These are phyloP conservation scores for Darevskia nairensis DNA, from an alignment of 2,797 vertebrate genomes.

Conservation along the genomic window DNA sequence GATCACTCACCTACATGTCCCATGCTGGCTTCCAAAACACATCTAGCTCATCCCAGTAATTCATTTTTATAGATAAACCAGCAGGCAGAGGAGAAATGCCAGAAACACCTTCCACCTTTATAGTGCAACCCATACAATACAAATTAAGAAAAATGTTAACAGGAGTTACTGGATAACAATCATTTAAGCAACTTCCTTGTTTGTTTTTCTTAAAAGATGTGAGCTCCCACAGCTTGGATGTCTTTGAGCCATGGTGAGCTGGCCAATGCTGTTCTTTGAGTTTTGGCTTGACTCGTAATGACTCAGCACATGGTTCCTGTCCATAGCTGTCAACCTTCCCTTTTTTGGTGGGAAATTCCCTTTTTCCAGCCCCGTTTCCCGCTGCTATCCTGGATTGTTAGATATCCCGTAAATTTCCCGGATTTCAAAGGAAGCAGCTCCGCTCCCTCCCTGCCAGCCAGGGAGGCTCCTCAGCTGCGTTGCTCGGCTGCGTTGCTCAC, in stretches of 20 bases:
- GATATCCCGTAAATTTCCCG: no score
- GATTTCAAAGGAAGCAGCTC: no score
- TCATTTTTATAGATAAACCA: conserved; percentile 56
- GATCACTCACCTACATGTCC: conserved; percentile 25
- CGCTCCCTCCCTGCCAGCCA: no score
- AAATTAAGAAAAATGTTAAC: background rate
- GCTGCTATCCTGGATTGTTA: no score
- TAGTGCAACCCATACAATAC: background rate
- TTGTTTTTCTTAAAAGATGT: background rate
- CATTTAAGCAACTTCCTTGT: background rate
- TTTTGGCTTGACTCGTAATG: background rate
- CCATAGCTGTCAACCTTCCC: no score
- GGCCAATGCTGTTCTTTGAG: background rate
- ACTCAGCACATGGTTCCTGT: no score
- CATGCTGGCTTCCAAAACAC: conserved; percentile 56
- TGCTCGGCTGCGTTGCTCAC: no score
- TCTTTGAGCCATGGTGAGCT: background rate
- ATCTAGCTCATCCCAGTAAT: conserved; percentile 42
- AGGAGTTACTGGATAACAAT: no score
- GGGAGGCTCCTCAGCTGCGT: no score
- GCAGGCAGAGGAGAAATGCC: background rate
- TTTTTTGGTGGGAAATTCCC: no score
- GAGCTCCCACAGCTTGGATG: background rate
- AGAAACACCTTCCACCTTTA: background rate
- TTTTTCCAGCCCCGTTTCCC: no score